Conservation (phyloP, 2,888 invertebrate genomes). For the Apodemia mormo region DNA sequence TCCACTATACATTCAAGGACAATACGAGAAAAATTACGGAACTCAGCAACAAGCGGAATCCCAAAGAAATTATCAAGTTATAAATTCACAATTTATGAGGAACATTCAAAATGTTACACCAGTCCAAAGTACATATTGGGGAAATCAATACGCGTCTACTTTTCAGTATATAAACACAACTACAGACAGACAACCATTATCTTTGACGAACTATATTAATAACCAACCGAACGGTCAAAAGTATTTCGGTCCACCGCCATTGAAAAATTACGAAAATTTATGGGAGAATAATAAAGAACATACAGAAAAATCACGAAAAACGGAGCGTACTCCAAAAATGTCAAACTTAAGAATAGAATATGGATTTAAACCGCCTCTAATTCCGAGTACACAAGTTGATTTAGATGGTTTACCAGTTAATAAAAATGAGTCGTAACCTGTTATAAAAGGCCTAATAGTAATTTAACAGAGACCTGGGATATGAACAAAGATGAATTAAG, state of each 20-base stretch:
- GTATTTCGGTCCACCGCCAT: conserved; percentile 78
- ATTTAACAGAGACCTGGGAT: not conserved
- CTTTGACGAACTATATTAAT: conserved; percentile 46
- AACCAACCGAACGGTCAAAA: conserved; percentile 45
- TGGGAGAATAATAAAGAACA: conserved; percentile 54
- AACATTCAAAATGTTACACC: conserved; percentile 36
- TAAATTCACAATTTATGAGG: conserved; percentile 33
- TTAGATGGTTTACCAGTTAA: conserved; percentile 85
- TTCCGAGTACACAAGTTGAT: conserved; percentile 90
- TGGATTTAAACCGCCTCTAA: conserved; percentile 90
- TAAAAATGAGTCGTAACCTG: conserved; percentile 40
- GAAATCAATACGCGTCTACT: conserved; percentile 64
- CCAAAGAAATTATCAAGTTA: conserved; percentile 39
- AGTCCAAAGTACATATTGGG: conserved; percentile 56
- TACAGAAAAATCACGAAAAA: conserved; percentile 73
- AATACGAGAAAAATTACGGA: conserved; percentile 29
- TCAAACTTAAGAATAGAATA: conserved; percentile 87
- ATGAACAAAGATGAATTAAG: not conserved
- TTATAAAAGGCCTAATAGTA: not conserved
- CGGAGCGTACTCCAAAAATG: conserved; percentile 79
- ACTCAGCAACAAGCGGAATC: conserved; percentile 41
- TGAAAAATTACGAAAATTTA: conserved; percentile 48
- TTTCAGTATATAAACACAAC: conserved; percentile 62
- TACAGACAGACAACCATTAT: conserved; percentile 38
- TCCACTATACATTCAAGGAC: conserved; percentile 34